These are phyloP conservation scores for Delichon dasypus DNA, from an alignment of 2,797 vertebrate species.

Conservation along the genomic window DNA sequence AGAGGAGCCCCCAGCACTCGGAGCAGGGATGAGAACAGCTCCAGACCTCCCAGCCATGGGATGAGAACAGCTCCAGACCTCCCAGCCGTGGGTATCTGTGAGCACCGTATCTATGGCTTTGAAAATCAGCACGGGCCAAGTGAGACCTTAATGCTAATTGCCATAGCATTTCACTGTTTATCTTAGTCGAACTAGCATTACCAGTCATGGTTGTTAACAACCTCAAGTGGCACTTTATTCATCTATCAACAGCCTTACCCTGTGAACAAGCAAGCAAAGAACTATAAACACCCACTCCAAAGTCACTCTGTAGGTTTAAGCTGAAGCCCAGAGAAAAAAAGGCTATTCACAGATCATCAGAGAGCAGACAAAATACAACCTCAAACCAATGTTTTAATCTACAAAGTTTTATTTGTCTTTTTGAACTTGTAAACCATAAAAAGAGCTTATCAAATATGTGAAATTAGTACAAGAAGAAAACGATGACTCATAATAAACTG, in stretches of 20 bases:
- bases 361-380: conserved; percentile 53
- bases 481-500: conserved; percentile 32
- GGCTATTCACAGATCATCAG: background rate
- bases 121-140: conserved; percentile 49
- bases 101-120: background rate
- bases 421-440: conserved; percentile 67
- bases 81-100: background rate
- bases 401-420: conserved; percentile 68
- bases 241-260: conserved; percentile 60
- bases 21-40: background rate
- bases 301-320: conserved; percentile 45
- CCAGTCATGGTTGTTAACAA: conserved; percentile 61
- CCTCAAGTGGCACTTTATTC: conserved; percentile 69
- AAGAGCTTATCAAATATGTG: conserved; percentile 67
- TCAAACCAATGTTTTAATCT: conserved; percentile 45
- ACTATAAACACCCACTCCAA: conserved; percentile 67
- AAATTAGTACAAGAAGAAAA: conserved; percentile 64
- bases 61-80: background rate
- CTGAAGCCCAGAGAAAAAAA: conserved; percentile 34
- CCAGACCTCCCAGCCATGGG: background rate
- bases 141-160: conserved; percentile 53
- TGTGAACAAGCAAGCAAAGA: conserved; percentile 53
- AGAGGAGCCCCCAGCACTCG: background rate
- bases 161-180: conserved; percentile 46
- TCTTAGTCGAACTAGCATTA: conserved; percentile 45